Conservation (phyloP, 2,888 invertebrate species). For the Sphaerophoria rueppellii region DNA sequence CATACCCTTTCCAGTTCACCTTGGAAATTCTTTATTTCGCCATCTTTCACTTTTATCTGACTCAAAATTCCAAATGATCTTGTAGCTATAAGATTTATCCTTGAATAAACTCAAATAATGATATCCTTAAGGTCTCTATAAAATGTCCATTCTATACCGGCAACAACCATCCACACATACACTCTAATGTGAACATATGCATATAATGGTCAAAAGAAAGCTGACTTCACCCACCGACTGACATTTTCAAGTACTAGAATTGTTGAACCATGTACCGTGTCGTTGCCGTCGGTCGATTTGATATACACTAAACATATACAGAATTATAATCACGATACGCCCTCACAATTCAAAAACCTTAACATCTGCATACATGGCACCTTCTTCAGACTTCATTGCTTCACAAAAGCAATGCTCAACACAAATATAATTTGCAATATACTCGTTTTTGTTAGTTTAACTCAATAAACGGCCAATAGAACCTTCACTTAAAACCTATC, state of each 20-base stretch:
- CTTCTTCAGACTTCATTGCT: constrained; percentile 49
- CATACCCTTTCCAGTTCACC: not conserved
- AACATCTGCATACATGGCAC: constrained; percentile 45
- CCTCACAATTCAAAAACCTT: constrained; percentile 6
- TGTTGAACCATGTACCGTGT: not conserved
- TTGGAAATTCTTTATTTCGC: not conserved
- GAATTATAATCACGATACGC: not conserved
- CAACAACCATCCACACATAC: constrained; percentile 8
- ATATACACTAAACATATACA: not conserved
- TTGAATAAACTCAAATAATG: constrained; percentile 55
- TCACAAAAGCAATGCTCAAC: constrained; percentile 19
- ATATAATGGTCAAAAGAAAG: constrained; percentile 17
- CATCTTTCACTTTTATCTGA: not conserved
- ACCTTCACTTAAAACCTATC: constrained; percentile 38
- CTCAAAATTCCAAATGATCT: constrained; percentile 46
- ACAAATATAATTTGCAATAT: constrained; percentile 46
- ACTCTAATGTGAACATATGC: not conserved
- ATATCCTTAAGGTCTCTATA: constrained; percentile 53
- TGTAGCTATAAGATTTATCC: constrained; percentile 50
- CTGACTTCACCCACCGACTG: constrained; percentile 1
- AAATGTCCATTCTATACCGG: constrained; percentile 1
- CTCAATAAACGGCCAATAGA: constrained; percentile 51
- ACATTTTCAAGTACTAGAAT: not conserved
- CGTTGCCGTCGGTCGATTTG: too few species aligned
- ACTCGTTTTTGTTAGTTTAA: constrained; percentile 27